Evolutionary conservation across 2,797 vertebrate species (phyloP).

Genomic region (Ceyx erithaca): DNA sequence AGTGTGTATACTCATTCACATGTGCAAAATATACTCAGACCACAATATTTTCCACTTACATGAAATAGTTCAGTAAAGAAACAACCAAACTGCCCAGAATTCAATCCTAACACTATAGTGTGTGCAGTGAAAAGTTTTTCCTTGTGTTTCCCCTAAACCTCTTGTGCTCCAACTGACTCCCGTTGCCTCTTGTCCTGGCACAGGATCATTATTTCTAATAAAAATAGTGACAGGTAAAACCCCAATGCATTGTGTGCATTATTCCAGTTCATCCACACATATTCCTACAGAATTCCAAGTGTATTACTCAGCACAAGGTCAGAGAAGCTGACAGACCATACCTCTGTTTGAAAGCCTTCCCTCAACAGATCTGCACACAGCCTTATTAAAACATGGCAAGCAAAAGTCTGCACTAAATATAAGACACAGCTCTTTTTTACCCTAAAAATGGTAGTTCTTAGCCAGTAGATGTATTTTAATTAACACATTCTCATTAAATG

Average conservation of each 20-base stretch:
- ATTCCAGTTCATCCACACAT: neutral
- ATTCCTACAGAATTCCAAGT: neutral
- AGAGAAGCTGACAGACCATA: neutral
- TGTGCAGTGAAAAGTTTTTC: neutral
- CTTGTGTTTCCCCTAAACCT: too few relatives aligned
- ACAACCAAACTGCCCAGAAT: neutral
- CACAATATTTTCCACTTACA: neutral
- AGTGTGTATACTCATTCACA: neutral
- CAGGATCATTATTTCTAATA: neutral
- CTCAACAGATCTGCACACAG: neutral
- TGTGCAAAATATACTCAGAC: neutral
- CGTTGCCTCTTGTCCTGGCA: too few relatives aligned
- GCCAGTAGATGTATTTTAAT: neutral
- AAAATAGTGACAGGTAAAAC: neutral
- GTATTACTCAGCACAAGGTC: neutral
- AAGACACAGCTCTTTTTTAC: neutral
- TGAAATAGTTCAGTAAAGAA: neutral
- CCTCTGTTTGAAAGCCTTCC: neutral
- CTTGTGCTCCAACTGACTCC: too few relatives aligned
- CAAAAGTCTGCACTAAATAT: neutral
- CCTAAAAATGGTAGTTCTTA: neutral
- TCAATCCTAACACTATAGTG: neutral
- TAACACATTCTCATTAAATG: neutral
- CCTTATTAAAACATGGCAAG: neutral
- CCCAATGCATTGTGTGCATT: accelerated